phyloP scores from a whole-genome alignment of 2,113 vertebrate genomes.

The Oncorhynchus tshawytscha region DNA sequence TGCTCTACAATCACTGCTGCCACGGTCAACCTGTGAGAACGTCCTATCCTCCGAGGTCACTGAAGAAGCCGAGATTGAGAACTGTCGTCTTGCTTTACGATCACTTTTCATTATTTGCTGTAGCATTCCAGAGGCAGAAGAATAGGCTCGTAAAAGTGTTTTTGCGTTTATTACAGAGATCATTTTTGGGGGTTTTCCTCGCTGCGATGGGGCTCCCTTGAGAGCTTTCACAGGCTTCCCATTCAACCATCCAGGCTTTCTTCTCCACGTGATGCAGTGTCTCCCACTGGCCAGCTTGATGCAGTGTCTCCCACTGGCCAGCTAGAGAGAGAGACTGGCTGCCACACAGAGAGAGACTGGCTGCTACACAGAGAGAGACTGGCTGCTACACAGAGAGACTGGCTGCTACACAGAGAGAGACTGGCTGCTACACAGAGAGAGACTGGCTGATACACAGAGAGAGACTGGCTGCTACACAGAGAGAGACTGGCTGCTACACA shows the following conservation, averaged over 20 bases:
- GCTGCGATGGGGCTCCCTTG: background rate
- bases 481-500: no score
- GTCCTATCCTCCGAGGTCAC: background rate
- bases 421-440: no score
- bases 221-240: background rate
- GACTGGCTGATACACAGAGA: no score
- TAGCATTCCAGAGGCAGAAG: background rate
- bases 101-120: slow-evolving; percentile 30
- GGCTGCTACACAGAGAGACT: no score
- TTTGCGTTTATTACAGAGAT: background rate
- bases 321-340: no score
- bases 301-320: no score
- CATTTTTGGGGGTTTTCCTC: background rate
- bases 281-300: no score
- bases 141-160: background rate
- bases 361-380: no score
- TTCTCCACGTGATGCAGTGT: background rate
- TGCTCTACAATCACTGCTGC: slow-evolving; percentile 24
- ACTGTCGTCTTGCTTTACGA: slow-evolving; percentile 30
- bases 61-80: background rate
- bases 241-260: background rate
- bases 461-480: no score
- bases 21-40: background rate
- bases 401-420: no score
- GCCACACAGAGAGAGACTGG: no score